These are phyloP conservation scores for Exephanes ischioxanthus DNA, from an alignment of 2,888 invertebrate genomes.

Conservation along the genomic window DNA sequence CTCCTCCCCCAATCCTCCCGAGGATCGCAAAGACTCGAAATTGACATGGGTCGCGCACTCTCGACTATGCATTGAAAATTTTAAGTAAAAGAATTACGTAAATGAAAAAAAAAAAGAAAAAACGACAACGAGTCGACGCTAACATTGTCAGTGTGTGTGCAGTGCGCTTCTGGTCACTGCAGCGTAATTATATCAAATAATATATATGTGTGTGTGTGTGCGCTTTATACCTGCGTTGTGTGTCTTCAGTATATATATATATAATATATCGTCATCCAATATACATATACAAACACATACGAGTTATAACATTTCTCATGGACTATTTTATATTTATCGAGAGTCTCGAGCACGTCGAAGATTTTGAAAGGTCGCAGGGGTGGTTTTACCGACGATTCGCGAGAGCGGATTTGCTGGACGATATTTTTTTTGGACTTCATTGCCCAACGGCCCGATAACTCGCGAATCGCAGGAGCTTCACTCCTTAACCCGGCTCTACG, in stretches of 20 bases:
- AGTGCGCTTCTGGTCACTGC: slow-evolving; percentile 83
- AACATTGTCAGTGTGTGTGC: slow-evolving; percentile 84
- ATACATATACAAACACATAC: slow-evolving; percentile 50
- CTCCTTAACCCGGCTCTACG: neutral
- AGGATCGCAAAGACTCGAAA: slow-evolving; percentile 67
- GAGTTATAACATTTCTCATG: slow-evolving; percentile 40
- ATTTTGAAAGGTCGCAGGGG: neutral
- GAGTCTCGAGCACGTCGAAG: slow-evolving; percentile 29
- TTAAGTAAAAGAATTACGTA: slow-evolving; percentile 25
- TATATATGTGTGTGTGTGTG: slow-evolving; percentile 73
- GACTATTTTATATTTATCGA: slow-evolving; percentile 32
- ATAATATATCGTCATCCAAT: slow-evolving; percentile 34
- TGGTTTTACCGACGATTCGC: slow-evolving; percentile 12
- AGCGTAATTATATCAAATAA: slow-evolving; percentile 70
- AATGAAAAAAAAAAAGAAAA: slow-evolving; percentile 46
- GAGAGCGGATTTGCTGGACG: slow-evolving; percentile 7
- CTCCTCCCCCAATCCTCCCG: slow-evolving; percentile 41
- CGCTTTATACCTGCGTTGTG: slow-evolving; percentile 70
- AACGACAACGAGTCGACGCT: slow-evolving; percentile 69
- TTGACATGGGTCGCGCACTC: slow-evolving; percentile 60
- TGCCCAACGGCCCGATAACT: slow-evolving; percentile 2
- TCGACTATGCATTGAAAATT: slow-evolving; percentile 56
- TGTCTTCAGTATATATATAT: slow-evolving; percentile 53
- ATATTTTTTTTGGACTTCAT: neutral
- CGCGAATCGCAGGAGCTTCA: slow-evolving; percentile 15